Conservation (phyloP, 2,113 vertebrate genomes). For the Pterocles orientalis region DNA sequence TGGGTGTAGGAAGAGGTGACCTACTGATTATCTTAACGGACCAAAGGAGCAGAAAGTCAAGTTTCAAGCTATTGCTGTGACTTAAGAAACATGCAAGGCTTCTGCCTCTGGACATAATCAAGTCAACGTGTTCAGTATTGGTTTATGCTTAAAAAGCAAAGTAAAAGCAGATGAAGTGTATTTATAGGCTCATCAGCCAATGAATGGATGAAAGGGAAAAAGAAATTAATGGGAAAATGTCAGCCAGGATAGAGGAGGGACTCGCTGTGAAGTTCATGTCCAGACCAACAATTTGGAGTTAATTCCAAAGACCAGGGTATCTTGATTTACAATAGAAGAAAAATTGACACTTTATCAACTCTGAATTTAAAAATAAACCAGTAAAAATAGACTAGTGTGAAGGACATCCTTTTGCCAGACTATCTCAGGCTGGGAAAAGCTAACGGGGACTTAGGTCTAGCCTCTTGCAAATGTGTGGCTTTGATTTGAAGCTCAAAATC, state of each 20-base stretch:
- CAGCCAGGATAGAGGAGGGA: slow-evolving; percentile 73
- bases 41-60: slow-evolving; percentile 71
- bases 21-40: slow-evolving; percentile 33
- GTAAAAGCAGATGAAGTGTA: slow-evolving; percentile 82
- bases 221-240: slow-evolving; percentile 78
- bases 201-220: slow-evolving; percentile 78
- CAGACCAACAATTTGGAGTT: slow-evolving; percentile 74
- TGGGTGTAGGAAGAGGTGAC: slow-evolving; percentile 29
- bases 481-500: slow-evolving; percentile 64
- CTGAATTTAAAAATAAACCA: slow-evolving; percentile 62
- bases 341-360: slow-evolving; percentile 47
- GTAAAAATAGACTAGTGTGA: slow-evolving; percentile 8
- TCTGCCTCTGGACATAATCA: slow-evolving; percentile 79
- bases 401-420: slow-evolving; percentile 32
- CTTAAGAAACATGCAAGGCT: slow-evolving; percentile 67
- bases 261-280: slow-evolving; percentile 68
- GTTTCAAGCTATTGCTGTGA: slow-evolving; percentile 70
- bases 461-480: slow-evolving; percentile 43
- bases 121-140: slow-evolving; percentile 75
- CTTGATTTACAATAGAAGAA: slow-evolving; percentile 65
- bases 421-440: slow-evolving; percentile 30
- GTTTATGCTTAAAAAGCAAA: slow-evolving; percentile 81
- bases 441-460: background rate
- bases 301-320: slow-evolving; percentile 63
- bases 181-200: slow-evolving; percentile 80